Evolutionary conservation across 2,113 vertebrate species (phyloP).

Genomic region (Laticauda laticaudata): DNA sequence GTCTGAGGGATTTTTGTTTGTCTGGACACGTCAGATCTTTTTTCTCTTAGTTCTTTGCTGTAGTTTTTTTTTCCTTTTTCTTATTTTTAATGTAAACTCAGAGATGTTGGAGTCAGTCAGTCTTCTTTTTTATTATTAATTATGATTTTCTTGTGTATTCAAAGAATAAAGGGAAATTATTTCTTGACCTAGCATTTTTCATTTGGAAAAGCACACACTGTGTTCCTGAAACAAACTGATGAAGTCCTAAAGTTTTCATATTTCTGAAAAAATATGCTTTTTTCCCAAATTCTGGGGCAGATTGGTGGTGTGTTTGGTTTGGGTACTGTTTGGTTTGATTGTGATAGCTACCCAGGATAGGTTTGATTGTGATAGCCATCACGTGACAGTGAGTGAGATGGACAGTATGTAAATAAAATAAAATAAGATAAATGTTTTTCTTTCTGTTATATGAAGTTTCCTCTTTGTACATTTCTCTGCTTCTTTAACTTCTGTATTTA

Average conservation of each 20-base stretch:
- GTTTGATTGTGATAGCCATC: not conserved
- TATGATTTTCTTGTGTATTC: not conserved
- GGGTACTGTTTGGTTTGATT: not conserved
- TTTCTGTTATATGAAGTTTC: not conserved
- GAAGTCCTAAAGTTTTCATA: constrained; percentile 48
- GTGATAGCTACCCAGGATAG: not conserved
- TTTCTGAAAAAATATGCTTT: not conserved
- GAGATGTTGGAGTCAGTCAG: not conserved
- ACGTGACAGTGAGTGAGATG: not conserved
- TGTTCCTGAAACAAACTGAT: constrained; percentile 23
- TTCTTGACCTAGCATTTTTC: not conserved
- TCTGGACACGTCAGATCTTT: not conserved
- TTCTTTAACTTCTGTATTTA: not conserved
- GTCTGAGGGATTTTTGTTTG: not conserved
- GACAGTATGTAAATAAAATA: not conserved
- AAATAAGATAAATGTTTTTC: not conserved
- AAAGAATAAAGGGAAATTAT: not conserved
- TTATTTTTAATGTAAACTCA: not conserved
- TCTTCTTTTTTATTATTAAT: not conserved
- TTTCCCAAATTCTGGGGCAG: not conserved
- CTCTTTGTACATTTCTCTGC: not conserved
- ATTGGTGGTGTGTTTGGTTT: not conserved
- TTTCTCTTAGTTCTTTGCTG: not conserved
- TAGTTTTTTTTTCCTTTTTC: not conserved
- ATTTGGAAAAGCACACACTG: not conserved